Evolutionary conservation across 2,113 vertebrate species (phyloP), one percentile per base, ranked within the genome.

Genomic region (Tupaia tana): DNA sequence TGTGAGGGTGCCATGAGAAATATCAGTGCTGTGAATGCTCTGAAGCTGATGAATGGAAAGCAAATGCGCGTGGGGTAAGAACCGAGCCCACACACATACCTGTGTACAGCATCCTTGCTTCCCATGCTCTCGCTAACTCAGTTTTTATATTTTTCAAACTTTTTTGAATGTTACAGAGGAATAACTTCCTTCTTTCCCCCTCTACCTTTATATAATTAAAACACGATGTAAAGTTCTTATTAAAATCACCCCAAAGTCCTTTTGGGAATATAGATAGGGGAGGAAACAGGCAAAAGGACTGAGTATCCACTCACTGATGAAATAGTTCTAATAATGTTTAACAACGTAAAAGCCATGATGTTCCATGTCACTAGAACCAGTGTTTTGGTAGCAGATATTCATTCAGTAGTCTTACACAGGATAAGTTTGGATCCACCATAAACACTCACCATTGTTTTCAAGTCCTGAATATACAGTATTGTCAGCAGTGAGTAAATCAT

Each of bases 371-470:
- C 86, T 90, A 90, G 82, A 73, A 87, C n/a, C 92, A 67, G 90
- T 9, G 86, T 93, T 91, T 84, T 90, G 96, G 85, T 84, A 85
- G 96, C 79, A 91, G 73, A 73, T 87, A 19, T 2, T 98, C 98
- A 98, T 2, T 98, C 98, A 99, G 98, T 98, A 98, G 98, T 98
- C 96, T 98, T 77, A 96, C 29, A 0, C 0, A 27, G 96, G 96
- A 97, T 95, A 81, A 7, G 63, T 87, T 20, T 75, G 89, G 97
- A 97, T 95, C 97, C 2, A 29, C 29, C 90, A 24, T 7, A 74
- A 87, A 89, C 91, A 84, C 80, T 92, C 89, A n/a, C 0, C 31
- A 34, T 94, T 93, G 96, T 95, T 84, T 97, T 97, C 98, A 98
- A 97, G 97, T 98, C 98, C 98, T 98, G 43, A 95, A 94, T 20